Evolutionary conservation across 2,888 invertebrate species (phyloP).

Genomic region (Drosophila suboccidentalis): DNA sequence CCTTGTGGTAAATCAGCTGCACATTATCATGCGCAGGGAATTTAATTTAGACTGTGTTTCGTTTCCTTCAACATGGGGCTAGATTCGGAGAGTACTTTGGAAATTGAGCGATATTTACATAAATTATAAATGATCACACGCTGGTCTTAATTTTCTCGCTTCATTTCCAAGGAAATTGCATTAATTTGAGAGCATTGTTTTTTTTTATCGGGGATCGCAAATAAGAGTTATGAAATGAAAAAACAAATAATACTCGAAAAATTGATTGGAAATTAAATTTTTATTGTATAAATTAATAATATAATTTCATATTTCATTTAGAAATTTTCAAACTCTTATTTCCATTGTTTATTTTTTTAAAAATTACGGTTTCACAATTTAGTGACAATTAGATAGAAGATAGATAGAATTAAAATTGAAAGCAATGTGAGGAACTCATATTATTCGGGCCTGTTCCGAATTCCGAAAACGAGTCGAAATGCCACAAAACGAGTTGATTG

Average conservation of each 20-base stretch:
- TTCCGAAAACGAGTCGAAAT: no score
- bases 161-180: slow-evolving; percentile 1
- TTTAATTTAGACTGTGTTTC: slow-evolving; percentile 3
- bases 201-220: neutral
- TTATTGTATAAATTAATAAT: no score
- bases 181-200: neutral
- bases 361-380: neutral
- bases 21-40: slow-evolving; percentile 54
- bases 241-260: no score
- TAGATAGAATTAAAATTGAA: neutral
- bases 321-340: neutral
- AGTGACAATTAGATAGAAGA: no score
- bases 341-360: neutral
- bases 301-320: neutral
- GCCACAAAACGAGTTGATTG: no score
- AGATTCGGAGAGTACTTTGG: neutral
- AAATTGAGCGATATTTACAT: neutral
- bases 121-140: neutral
- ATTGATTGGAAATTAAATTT: no score
- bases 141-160: neutral
- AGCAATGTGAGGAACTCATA: neutral
- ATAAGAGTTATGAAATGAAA: neutral
- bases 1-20: slow-evolving; percentile 85
- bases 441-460: no score
- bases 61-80: neutral